These are phyloP conservation scores for Agriopis leucophaearia DNA, from an alignment of 2,888 invertebrate genomes.

Conservation along the genomic window DNA sequence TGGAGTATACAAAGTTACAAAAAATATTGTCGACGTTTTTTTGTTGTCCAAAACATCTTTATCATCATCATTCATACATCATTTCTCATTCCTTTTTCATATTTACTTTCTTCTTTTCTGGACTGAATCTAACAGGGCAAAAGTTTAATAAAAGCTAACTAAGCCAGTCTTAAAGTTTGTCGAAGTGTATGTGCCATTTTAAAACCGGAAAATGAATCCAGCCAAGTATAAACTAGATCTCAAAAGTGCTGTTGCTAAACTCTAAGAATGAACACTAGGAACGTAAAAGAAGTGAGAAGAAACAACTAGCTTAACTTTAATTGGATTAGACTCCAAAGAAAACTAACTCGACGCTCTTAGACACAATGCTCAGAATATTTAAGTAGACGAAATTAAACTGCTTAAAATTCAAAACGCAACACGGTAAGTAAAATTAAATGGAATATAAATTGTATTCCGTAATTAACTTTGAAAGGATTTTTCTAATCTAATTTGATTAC, in stretches of 20 bases:
- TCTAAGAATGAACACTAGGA: constrained; percentile 37
- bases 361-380: constrained; percentile 36
- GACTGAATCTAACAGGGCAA: neutral
- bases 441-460: constrained; percentile 31
- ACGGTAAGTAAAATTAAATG: constrained; percentile 34
- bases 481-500: constrained; percentile 46
- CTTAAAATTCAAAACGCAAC: constrained; percentile 37
- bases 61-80: no score
- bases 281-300: constrained; percentile 44
- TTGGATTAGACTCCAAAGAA: constrained; percentile 34
- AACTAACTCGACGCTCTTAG: constrained; percentile 30
- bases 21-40: neutral
- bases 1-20: constrained; percentile 2
- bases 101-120: no score
- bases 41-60: neutral
- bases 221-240: constrained; percentile 28
- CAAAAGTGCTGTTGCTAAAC: constrained; percentile 30
- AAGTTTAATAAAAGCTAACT: neutral
- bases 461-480: constrained; percentile 45
- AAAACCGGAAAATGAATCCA: constrained; percentile 24
- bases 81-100: no score
- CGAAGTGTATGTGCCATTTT: constrained; percentile 10
- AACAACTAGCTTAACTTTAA: constrained; percentile 44
- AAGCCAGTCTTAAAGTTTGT: constrained; percentile 4
- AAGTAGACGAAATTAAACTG: constrained; percentile 33